Evolutionary conservation across 2,888 invertebrate species (phyloP).

Genomic region (Eulithis prunata): DNA sequence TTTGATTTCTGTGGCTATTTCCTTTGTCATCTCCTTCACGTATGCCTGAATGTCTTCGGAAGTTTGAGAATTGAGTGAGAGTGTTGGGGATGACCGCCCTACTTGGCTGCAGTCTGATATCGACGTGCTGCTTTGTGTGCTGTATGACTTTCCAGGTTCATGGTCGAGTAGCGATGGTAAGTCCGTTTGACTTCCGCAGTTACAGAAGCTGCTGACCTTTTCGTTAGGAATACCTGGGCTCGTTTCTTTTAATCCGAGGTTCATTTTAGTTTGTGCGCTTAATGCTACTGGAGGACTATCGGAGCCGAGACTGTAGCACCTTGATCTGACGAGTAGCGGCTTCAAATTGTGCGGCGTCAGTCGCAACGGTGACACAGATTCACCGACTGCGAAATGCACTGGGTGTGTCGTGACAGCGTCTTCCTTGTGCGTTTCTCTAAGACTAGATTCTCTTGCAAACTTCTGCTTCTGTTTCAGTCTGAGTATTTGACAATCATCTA

Average conservation of each 20-base stretch:
- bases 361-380: constrained; percentile 83
- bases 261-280: constrained; percentile 86
- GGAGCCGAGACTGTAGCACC: constrained; percentile 88
- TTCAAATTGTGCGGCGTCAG: constrained; percentile 57
- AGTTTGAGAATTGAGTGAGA: constrained; percentile 80
- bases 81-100: constrained; percentile 82
- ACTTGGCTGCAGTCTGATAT: constrained; percentile 83
- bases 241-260: constrained; percentile 85
- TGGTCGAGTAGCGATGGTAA: constrained; percentile 86
- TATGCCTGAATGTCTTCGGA: constrained; percentile 89
- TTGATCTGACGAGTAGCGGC: constrained; percentile 67
- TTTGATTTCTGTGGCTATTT: constrained; percentile 91
- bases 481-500: constrained; percentile 83
- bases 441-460: constrained; percentile 73
- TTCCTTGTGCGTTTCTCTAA: constrained; percentile 75
- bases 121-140: constrained; percentile 77
- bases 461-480: constrained; percentile 78
- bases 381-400: constrained; percentile 88
- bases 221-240: constrained; percentile 70
- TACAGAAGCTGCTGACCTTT: constrained; percentile 82
- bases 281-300: constrained; percentile 81
- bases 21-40: constrained; percentile 90
- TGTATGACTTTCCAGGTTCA: constrained; percentile 75
- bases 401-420: constrained; percentile 64
- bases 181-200: constrained; percentile 90